Conservation (phyloP, 1,140 invertebrate genomes). For the Oryzaephilus surinamensis region DNA sequence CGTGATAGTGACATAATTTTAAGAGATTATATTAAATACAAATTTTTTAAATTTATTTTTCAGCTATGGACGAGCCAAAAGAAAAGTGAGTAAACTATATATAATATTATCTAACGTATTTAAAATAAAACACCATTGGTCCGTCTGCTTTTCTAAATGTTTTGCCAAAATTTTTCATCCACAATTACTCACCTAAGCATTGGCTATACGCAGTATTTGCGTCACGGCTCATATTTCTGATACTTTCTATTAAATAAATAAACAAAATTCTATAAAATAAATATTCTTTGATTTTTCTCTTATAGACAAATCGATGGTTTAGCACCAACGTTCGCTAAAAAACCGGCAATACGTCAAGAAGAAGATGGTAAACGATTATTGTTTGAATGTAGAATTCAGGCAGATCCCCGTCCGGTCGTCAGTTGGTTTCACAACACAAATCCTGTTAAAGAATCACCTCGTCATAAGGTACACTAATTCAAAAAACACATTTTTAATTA, state of each 20-base stretch:
- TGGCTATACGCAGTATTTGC: conserved; percentile 21
- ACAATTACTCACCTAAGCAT: conserved; percentile 17
- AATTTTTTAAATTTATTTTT: conserved; percentile 36
- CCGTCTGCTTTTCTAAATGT: no score
- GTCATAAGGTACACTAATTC: conserved; percentile 79
- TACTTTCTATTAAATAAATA: conserved; percentile 3
- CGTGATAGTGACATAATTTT: no score
- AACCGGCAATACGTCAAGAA: conserved; percentile 92
- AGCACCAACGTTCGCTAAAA: conserved; percentile 94
- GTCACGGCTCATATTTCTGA: conserved; percentile 27
- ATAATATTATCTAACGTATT: conserved; percentile 1
- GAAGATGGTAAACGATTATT: conserved; percentile 91
- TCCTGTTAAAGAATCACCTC: conserved; percentile 60
- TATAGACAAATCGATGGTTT: conserved; percentile 91
- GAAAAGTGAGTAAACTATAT: conserved; percentile 58
- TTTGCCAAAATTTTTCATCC: conserved; percentile 21
- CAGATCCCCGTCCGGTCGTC: conserved; percentile 84
- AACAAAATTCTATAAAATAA: not conserved
- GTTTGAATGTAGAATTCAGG: conserved; percentile 92
- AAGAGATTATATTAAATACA: no score
- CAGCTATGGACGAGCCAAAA: conserved; percentile 72
- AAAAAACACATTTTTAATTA: no score
- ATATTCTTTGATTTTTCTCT: conserved; percentile 13
- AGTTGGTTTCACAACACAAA: conserved; percentile 84
- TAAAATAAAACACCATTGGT: conserved; percentile 13